A percentile compares a stretch with the other conserved stretches of the same genome.
These are phyloP conservation scores for Dinocampus coccinellae DNA, from an alignment of 2,888 invertebrate genomes.

Conservation along the genomic window DNA sequence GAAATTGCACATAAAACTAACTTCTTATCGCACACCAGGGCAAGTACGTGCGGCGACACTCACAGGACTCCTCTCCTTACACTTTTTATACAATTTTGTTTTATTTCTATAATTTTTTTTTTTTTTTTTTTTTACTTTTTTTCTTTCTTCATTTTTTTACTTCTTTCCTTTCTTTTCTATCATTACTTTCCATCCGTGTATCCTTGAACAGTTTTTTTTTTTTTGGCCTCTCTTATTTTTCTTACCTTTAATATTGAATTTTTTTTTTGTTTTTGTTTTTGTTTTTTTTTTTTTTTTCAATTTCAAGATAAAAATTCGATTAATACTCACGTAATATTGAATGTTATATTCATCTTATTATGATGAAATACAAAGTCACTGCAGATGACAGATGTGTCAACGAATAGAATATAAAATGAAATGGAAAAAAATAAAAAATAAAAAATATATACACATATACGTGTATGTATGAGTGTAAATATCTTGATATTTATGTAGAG, in stretches of 20 bases:
- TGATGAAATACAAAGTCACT: not conserved
- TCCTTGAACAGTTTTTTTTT: not conserved
- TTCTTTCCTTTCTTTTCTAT: not conserved
- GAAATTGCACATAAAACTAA: constrained; percentile 44
- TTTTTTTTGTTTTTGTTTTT: not conserved
- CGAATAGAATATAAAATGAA: too few relatives aligned
- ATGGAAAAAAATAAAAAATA: not conserved
- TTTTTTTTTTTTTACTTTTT: not conserved
- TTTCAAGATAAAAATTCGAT: constrained; percentile 32
- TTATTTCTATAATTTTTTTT: too few relatives aligned
- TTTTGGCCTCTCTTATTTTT: not conserved
- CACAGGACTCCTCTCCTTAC: not conserved
- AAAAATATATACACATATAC: not conserved
- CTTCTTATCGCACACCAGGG: constrained; percentile 38
- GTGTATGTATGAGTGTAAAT: not conserved
- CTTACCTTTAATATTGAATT: not conserved
- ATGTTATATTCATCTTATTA: constrained; percentile 20
- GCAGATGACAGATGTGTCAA: constrained; percentile 10
- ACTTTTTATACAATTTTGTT: not conserved
- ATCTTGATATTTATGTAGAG: not conserved
- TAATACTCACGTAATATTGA: constrained; percentile 30
- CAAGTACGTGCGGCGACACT: constrained; percentile 28
- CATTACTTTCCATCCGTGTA: too few relatives aligned
- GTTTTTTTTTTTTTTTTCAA: not conserved
- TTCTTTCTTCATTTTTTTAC: not conserved